phyloP scores from a whole-genome alignment of 2,113 vertebrate genomes.

The Thermophis baileyi region DNA sequence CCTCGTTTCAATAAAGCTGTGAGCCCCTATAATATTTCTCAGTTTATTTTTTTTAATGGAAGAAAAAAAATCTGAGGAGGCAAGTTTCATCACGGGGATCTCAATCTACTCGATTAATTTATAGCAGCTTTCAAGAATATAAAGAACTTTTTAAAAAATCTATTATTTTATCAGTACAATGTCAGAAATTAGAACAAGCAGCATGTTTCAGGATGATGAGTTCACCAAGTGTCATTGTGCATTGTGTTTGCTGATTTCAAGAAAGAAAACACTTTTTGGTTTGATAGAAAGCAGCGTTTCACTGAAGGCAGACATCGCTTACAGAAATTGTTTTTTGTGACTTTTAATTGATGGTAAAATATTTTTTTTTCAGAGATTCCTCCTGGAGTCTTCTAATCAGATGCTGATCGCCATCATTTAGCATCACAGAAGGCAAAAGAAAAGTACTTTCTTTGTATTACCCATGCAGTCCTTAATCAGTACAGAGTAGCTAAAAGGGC shows the following conservation, averaged over 20 bases:
- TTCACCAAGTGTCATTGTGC: not conserved
- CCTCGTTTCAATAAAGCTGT: not conserved
- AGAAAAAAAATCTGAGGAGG: not conserved
- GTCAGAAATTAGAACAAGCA: slow-evolving; percentile 48
- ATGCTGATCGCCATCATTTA: not conserved
- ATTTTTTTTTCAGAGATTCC: not conserved
- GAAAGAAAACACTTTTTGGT: not conserved
- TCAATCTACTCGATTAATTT: slow-evolving; percentile 24
- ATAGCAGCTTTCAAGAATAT: slow-evolving; percentile 26
- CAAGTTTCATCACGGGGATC: slow-evolving; percentile 25
- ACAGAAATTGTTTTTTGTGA: not conserved
- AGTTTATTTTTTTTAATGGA: not conserved
- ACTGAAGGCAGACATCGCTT: not conserved
- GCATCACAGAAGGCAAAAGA: not conserved
- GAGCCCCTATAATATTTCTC: slow-evolving; percentile 13
- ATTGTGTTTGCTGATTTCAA: slow-evolving; percentile 16
- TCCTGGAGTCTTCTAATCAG: not conserved
- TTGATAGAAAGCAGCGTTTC: slow-evolving; percentile 15
- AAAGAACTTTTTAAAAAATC: not conserved
- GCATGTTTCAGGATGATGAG: slow-evolving; percentile 35
- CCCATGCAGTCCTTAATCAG: not conserved
- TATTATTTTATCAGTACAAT: slow-evolving; percentile 41
- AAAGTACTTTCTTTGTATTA: not conserved
- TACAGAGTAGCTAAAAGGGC: not conserved
- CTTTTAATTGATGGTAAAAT: not conserved